These are phyloP conservation scores for Platichthys flesus DNA, from an alignment of 2,113 vertebrate species.

Conservation along the genomic window DNA sequence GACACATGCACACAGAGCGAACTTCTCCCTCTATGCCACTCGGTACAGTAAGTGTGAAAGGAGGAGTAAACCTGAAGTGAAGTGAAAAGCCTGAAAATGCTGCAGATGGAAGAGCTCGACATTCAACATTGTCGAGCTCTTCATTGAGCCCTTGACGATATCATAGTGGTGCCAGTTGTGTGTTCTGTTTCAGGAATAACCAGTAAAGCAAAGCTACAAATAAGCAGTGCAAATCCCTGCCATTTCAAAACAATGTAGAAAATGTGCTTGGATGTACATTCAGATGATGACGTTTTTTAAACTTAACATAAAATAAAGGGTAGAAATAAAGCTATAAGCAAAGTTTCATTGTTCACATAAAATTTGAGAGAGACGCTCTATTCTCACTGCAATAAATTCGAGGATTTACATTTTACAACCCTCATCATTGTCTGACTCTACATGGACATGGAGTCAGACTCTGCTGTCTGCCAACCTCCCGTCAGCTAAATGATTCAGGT, in stretches of 20 bases:
- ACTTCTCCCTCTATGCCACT: neutral
- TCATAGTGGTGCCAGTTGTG: too few relatives aligned
- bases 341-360: neutral
- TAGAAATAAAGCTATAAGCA: neutral
- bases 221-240: neutral
- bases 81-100: neutral
- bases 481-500: slow-evolving; percentile 43
- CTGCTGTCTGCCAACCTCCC: neutral
- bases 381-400: slow-evolving; percentile 21
- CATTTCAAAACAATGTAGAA: neutral
- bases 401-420: slow-evolving; percentile 13
- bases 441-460: slow-evolving; percentile 13
- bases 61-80: neutral
- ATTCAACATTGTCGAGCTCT: too few relatives aligned
- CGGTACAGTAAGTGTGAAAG: neutral
- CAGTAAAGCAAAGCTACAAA: neutral
- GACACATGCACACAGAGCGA: neutral
- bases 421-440: slow-evolving; percentile 35
- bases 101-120: neutral
- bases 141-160: too few relatives aligned
- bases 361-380: neutral
- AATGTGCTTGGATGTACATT: neutral
- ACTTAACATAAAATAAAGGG: neutral
- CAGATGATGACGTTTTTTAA: neutral
- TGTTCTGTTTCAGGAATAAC: neutral